Evolutionary conservation across 2,113 vertebrate genomes (phyloP), one percentile per base, ranked within the genome.

Genomic region (Stercorarius parasiticus): DNA sequence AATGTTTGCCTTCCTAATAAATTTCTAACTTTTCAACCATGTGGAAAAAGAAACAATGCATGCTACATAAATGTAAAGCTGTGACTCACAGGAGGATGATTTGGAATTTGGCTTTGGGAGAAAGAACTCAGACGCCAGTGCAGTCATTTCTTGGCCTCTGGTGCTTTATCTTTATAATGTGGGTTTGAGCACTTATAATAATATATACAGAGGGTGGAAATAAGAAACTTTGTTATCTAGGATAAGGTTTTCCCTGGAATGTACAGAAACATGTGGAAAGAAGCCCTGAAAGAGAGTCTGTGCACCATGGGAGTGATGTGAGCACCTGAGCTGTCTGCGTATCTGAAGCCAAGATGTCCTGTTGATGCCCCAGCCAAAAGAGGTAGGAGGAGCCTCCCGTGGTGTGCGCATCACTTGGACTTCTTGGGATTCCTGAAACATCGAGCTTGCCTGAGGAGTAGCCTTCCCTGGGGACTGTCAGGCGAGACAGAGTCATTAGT

Each of bases 271-370:
- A 0, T 4, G 3, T 11, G 43, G 20, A 17, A 86, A 66, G 47
- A 93, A 88, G 21, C 11, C 10, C 20, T 17, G 25, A 74, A 25
- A 36, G 3, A 42, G 70, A 38, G 7, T 26, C 65, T 53, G 17
- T 38, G n/a, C 9, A 5, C 34, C 3, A 0, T 3, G 8, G 58
- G 7, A 76, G 36, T 1, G 11, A 36, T 0, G 4, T 2, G 5
- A 76, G 52, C 2, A 6, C 56, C 27, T 30, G 10, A 42, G 26
- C 29, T 56, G 3, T 19, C 18, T 19, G 34, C 45, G 1, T 20
- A 7, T 3, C 59, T 58, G 38, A 62, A 73, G 50, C 22, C 4
- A 30, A 32, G 32, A 27, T 43, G 20, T 20, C 27, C 15, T 22
- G 23, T 11, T 49, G 62, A 43, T 66, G 25, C 22, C 43, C 12